phyloP scores from a whole-genome alignment of 2,113 vertebrate genomes.

The Arizona elegans region DNA sequence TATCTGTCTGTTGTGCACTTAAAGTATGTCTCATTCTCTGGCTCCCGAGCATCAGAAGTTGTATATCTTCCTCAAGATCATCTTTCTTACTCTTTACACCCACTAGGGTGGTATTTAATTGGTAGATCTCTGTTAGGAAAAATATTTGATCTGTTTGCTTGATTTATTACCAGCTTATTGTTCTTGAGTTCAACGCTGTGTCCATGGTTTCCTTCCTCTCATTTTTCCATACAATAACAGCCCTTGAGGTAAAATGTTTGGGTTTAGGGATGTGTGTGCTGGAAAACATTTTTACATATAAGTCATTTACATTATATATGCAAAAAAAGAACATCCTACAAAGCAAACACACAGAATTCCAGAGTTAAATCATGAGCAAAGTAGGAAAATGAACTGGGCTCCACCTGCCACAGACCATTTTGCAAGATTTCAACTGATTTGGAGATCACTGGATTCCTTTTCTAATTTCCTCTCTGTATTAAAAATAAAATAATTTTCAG shows the following conservation, averaged over 20 bases:
- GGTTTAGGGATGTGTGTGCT: neutral
- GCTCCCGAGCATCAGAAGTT: neutral
- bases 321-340: neutral
- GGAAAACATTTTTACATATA: neutral
- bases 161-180: neutral
- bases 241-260: neutral
- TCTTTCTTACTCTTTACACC: neutral
- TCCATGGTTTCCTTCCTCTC: neutral
- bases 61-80: neutral
- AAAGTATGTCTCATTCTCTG: neutral
- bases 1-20: neutral
- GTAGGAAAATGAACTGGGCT: slow-evolving; percentile 25
- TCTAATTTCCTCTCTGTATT: neutral
- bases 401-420: slow-evolving; percentile 2
- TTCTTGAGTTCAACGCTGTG: neutral
- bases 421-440: slow-evolving; percentile 23
- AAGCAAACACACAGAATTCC: neutral
- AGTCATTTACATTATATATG: neutral
- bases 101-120: neutral
- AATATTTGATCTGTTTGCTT: neutral
- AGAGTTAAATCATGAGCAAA: neutral
- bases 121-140: neutral
- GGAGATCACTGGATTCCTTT: neutral
- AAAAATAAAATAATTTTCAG: slow-evolving; percentile 29
- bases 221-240: neutral